Evolutionary conservation across 37 sponge, comb jelly and placozoan species (phyloP), one percentile per base, ranked within the genome.

Genomic region (Crambe crambe): DNA sequence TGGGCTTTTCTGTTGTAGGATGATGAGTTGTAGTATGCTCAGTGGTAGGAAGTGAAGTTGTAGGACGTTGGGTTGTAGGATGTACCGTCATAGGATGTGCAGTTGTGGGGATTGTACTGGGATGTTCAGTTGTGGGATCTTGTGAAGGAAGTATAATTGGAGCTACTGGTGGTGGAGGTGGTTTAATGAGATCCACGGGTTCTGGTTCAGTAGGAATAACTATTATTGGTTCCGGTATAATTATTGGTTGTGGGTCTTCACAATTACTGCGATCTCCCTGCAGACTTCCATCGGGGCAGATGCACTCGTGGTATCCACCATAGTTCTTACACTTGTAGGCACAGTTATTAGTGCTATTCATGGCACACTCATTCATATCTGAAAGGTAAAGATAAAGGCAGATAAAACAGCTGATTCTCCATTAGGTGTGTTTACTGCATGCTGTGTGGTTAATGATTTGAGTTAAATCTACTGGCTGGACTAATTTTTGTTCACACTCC

Each of bases 361-460:
- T 8, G 2, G 73, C 89, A 85, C 93, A 93, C 78, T 93, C 93
- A 80, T 93, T 78, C 20, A 89, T 70, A 73, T 93, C 92, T 92
- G 72, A 37, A 68, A 32, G 36, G 42, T 17, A 25, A 72, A 72
- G 72, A 4, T 29, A 18, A 26, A 26, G 26, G 21, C 69, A 18
- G 21, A 8, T 6, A 37, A 12, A 39, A 68, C 36, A 68, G 69
- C n/a, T n/a, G n/a, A n/a, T n/a, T n/a, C n/a, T n/a, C n/a, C n/a
- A n/a, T n/a, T n/a, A n/a, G n/a, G n/a, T n/a, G 4, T 4, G 20
- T 18, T 26, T 23, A 58, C 59, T 26, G 2, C 2, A 26, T 26
- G 25, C 6, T 26, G 54, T 58, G 25, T 12, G 2, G 59, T 26
- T 18, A 18, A 12, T 23, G 25, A 12, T 4, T 26, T 12, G 3